Base-by-base conservation (phyloP, 2,113 vertebrate species). In the Galeopterus variegatus region DNA sequence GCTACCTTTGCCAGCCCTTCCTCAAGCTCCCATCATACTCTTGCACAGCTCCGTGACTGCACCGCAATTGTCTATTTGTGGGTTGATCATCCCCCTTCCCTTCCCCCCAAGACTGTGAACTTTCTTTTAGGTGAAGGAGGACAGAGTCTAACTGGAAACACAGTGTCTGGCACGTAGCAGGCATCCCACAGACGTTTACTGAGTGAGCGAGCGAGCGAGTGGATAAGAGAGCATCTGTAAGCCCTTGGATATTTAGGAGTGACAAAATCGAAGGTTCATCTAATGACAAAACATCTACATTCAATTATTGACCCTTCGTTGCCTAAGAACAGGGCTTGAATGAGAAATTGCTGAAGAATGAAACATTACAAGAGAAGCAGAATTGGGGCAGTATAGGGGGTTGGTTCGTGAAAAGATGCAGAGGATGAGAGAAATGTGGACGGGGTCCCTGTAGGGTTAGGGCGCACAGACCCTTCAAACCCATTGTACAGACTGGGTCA, bases 321-420 rank as follows among this genome's bases (percentile, higher is more conserved):
- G 73, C 33, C 67, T 72, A 70, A 67, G n/a, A 81, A 28, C 87
- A 50, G 77, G 64, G 31, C 54, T 90, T 60, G 31, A 56, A 58
- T 91, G 75, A 95, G 64, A 96, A 94, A 31, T 8, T 84, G 36
- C n/a, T 50, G 65, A 84, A 52, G 52, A 89, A 77, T 45, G 77
- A 76, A 60, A 85, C 79, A 86, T 69, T 88, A 21, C 23, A 41
- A 60, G 58, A 21, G 50, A 79, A 93, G 13, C 1, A n/a, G 28
- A 86, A 28, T 3, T 73, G 24, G 17, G 52, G 33, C 21, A 33
- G 18, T 33, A 21, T n/a, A 18, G 65, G 33, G 21, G 6, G 33
- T 48, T 62, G 48, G 24, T 45, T 45, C 6, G 62, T n/a, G n/a
- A 60, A 60, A 62, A 80, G 69, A 65, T 26, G 24, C 3, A 48